These are phyloP conservation scores for Trichopoda pennipes DNA, from an alignment of 2,888 invertebrate species.

Conservation along the genomic window DNA sequence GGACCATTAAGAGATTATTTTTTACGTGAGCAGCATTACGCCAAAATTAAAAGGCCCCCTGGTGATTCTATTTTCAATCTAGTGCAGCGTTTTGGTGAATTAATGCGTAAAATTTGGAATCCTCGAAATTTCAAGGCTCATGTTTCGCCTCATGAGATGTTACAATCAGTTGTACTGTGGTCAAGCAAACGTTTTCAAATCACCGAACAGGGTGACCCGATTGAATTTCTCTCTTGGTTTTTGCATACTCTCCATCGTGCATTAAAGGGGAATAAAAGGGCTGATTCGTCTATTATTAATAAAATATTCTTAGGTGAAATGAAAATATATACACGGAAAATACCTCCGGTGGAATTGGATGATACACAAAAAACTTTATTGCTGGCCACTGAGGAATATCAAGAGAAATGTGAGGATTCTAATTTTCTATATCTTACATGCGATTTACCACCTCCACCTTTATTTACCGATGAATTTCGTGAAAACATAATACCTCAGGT, in stretches of 20 bases:
- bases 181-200: slow-evolving; percentile 98
- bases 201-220: slow-evolving; percentile 98
- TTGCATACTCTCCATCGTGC: slow-evolving; percentile 97
- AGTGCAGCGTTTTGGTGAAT: slow-evolving; percentile 95
- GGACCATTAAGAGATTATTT: slow-evolving; percentile 97
- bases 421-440: slow-evolving; percentile 98
- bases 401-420: slow-evolving; percentile 92
- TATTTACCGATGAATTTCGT: slow-evolving; percentile 97
- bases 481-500: slow-evolving; percentile 99
- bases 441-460: slow-evolving; percentile 97
- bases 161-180: slow-evolving; percentile 98
- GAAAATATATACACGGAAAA: slow-evolving; percentile 94
- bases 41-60: slow-evolving; percentile 92
- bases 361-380: slow-evolving; percentile 92
- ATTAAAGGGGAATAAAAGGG: slow-evolving; percentile 94
- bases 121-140: slow-evolving; percentile 99
- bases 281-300: slow-evolving; percentile 94
- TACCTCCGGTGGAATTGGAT: slow-evolving; percentile 95
- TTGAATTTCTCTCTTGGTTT: slow-evolving; percentile 99
- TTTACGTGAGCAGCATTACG: slow-evolving; percentile 95
- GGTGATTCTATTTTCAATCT: slow-evolving; percentile 96
- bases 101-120: slow-evolving; percentile 99
- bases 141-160: slow-evolving; percentile 99
- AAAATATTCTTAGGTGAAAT: slow-evolving; percentile 96
- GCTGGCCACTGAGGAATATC: slow-evolving; percentile 91